These are phyloP conservation scores for Melanostigma gelatinosum DNA, from an alignment of 2,113 vertebrate genomes.

Conservation along the genomic window DNA sequence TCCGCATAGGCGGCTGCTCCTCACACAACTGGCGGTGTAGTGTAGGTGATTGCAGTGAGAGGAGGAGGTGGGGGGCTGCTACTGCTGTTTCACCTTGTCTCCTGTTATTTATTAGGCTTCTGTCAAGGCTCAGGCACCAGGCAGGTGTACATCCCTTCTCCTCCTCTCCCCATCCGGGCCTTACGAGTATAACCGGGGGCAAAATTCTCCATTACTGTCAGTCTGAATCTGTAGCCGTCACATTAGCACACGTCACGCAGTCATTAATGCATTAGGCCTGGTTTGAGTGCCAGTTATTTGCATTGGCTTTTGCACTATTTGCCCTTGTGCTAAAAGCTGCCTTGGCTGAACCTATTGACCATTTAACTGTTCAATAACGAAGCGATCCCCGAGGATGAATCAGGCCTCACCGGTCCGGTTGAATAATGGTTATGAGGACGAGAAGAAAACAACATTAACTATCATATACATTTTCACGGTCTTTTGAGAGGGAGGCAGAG, in stretches of 20 bases:
- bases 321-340: conserved; percentile 75
- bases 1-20: conserved; percentile 36
- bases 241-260: conserved; percentile 84
- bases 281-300: conserved; percentile 83
- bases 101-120: conserved; percentile 87
- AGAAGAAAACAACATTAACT: background rate
- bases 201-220: conserved; percentile 97
- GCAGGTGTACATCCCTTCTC: conserved; percentile 73
- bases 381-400: conserved; percentile 63
- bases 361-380: conserved; percentile 81
- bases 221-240: conserved; percentile 84
- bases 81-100: conserved; percentile 88
- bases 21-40: conserved; percentile 24
- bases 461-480: conserved; percentile 10
- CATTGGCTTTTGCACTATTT: conserved; percentile 77
- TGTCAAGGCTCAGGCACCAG: conserved; percentile 84
- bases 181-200: conserved; percentile 87
- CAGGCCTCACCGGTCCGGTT: conserved; percentile 25
- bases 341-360: conserved; percentile 71
- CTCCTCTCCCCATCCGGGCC: conserved; percentile 36
- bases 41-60: conserved; percentile 43
- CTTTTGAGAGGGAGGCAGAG: background rate
- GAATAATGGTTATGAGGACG: conserved; percentile 34
- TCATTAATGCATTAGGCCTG: conserved; percentile 91
- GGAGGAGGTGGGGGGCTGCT: conserved; percentile 19